phyloP scores from a whole-genome alignment of 2,888 invertebrate genomes.

The Malachius bipustulatus region DNA sequence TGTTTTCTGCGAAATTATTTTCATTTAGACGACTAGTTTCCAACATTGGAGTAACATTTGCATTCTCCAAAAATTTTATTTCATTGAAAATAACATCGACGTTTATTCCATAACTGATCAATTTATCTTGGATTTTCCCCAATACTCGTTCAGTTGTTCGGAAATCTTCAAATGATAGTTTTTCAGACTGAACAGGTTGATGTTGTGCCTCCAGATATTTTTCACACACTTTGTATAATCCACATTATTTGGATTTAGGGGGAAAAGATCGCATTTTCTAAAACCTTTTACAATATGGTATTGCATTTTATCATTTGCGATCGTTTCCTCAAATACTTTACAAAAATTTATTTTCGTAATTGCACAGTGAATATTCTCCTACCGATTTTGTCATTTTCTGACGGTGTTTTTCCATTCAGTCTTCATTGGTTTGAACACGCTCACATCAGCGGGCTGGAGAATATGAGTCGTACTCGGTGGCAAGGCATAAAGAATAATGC shows the following conservation, averaged over 20 bases:
- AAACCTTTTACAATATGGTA: neutral
- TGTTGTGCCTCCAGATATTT: too few relatives aligned
- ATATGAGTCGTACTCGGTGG: conserved; percentile 20
- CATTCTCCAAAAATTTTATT: too few relatives aligned
- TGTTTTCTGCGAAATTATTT: too few relatives aligned
- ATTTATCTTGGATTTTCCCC: too few relatives aligned
- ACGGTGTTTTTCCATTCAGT: conserved; percentile 18
- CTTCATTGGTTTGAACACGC: conserved; percentile 21
- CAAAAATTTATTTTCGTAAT: conserved; percentile 5
- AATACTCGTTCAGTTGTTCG: too few relatives aligned
- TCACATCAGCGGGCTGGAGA: conserved; percentile 21
- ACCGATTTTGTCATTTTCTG: neutral
- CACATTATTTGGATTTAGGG: conserved; percentile 3
- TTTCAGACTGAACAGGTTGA: too few relatives aligned
- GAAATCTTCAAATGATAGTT: too few relatives aligned
- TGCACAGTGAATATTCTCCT: conserved; percentile 1
- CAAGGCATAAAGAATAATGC: conserved; percentile 18
- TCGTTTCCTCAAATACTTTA: neutral
- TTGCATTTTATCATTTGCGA: conserved; percentile 4
- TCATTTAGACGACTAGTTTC: too few relatives aligned
- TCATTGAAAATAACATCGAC: too few relatives aligned
- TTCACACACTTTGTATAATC: conserved; percentile 5
- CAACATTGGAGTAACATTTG: too few relatives aligned
- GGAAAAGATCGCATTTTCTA: conserved; percentile 5
- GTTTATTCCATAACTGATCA: too few relatives aligned